Conservation (phyloP, 2,797 vertebrate species). For the Platyrinchus mystaceus region DNA sequence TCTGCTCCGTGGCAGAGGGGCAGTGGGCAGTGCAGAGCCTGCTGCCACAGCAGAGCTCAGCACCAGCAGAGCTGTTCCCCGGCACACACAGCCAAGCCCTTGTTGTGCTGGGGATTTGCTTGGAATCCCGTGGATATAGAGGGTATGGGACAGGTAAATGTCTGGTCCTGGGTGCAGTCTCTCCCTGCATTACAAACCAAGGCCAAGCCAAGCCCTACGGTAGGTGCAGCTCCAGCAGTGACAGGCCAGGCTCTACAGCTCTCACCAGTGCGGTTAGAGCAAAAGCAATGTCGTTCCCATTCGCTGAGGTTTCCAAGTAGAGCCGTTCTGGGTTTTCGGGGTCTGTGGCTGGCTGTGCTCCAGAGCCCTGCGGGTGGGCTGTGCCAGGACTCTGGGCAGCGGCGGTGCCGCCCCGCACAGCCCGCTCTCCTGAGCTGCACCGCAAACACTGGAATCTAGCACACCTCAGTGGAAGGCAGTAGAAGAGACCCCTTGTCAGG, state of each 20-base stretch:
- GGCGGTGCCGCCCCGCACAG: neutral
- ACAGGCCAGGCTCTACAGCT: neutral
- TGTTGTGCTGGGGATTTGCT: neutral
- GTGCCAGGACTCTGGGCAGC: conserved; percentile 33
- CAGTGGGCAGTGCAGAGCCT: neutral
- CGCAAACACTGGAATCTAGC: conserved; percentile 66
- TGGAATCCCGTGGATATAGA: neutral
- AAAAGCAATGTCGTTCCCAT: conserved; percentile 3
- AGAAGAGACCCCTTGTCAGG: conserved; percentile 50
- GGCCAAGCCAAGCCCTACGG: neutral
- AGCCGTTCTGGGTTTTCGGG: conserved; percentile 28
- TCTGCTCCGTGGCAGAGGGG: neutral
- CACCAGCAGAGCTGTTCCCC: rapidly evolving
- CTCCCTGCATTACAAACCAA: neutral
- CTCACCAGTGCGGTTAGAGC: neutral
- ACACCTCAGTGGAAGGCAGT: conserved; percentile 66
- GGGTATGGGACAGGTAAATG: neutral
- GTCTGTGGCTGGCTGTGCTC: neutral
- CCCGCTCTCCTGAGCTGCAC: neutral
- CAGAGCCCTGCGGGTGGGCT: neutral
- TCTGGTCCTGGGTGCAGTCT: neutral
- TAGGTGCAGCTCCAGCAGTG: neutral
- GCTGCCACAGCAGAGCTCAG: neutral
- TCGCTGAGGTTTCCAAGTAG: conserved; percentile 49
- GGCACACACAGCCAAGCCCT: neutral